A percentile compares a stretch with the other conserved stretches of the same genome.
phyloP scores from a whole-genome alignment of 2,113 vertebrate species.

The Probosciger aterrimus region DNA sequence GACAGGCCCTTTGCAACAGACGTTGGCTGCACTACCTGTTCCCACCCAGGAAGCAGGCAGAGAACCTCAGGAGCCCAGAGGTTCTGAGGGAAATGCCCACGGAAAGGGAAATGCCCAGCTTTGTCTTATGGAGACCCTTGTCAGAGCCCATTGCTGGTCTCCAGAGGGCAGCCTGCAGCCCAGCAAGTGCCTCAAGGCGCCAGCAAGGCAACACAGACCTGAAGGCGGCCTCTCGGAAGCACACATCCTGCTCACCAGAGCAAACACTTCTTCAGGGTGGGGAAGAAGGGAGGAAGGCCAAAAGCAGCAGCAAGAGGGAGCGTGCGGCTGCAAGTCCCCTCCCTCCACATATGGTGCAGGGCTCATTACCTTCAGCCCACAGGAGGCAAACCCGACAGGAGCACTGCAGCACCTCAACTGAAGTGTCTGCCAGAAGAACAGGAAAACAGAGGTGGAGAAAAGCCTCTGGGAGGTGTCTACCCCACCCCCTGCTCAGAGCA shows the following conservation, averaged over 20 bases:
- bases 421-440: neutral
- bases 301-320: neutral
- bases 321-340: neutral
- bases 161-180: neutral
- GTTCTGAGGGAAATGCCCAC: too few species aligned
- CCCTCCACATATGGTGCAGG: neutral
- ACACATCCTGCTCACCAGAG: neutral
- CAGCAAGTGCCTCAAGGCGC: neutral
- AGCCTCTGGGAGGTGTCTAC: neutral
- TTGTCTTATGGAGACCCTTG: neutral
- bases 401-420: neutral
- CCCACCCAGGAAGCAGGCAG: neutral
- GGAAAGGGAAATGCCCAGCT: neutral
- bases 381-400: neutral
- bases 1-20: neutral
- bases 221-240: neutral
- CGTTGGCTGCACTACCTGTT: neutral
- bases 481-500: neutral
- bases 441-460: neutral
- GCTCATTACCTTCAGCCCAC: neutral
- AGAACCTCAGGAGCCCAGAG: neutral
- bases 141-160: neutral
- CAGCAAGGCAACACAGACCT: neutral
- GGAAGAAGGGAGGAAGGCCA: neutral
- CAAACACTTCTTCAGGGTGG: neutral